Conservation (phyloP, 2,888 invertebrate species). For the Erpobdella octoculata region DNA sequence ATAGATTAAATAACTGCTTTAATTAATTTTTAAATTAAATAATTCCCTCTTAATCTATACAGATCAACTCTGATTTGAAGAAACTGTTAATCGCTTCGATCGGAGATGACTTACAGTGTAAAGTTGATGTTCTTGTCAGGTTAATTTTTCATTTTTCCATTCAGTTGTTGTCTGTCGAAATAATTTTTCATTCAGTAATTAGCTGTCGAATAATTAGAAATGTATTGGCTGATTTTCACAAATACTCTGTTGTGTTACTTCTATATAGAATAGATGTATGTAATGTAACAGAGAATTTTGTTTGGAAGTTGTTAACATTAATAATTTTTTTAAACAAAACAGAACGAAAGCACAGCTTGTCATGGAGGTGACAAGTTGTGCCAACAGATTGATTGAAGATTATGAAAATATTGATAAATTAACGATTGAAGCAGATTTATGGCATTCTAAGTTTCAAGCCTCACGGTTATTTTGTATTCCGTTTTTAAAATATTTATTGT, state of each 20-base stretch:
- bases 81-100: constrained; percentile 85
- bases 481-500: background rate
- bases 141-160: constrained; percentile 31
- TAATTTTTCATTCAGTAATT: too few species aligned
- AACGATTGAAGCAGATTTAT: constrained; percentile 87
- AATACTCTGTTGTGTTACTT: too few species aligned
- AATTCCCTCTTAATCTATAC: background rate
- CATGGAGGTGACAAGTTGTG: constrained; percentile 72
- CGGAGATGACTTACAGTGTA: constrained; percentile 81
- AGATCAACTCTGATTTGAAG: constrained; percentile 85
- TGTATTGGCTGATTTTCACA: too few species aligned
- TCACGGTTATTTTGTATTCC: constrained; percentile 55
- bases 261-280: too few species aligned
- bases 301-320: too few species aligned
- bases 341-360: constrained; percentile 78
- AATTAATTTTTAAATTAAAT: background rate
- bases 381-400: constrained; percentile 64
- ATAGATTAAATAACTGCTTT: background rate
- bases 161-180: too few species aligned
- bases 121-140: constrained; percentile 80
- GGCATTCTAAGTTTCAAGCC: constrained; percentile 90
- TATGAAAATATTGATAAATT: constrained; percentile 87
- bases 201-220: too few species aligned
- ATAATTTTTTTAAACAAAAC: constrained; percentile 2
- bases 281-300: too few species aligned